These are phyloP conservation scores for Berghia stephanieae DNA, from an alignment of 1,140 invertebrate genomes.

Conservation along the genomic window DNA sequence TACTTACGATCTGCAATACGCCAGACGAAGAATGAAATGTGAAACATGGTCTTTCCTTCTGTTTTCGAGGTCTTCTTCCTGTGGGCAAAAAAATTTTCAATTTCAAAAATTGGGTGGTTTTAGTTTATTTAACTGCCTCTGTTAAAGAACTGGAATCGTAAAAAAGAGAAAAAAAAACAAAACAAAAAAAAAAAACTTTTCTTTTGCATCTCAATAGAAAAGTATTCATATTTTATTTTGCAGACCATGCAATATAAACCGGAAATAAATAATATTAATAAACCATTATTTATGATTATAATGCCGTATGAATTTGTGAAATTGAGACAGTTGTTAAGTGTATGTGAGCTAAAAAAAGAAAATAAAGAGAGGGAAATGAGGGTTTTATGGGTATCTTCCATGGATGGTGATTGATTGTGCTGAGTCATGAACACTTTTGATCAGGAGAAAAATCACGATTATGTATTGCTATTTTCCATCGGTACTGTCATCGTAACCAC, in stretches of 20 bases:
- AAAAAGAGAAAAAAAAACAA: neutral
- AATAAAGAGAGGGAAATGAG: too few relatives aligned
- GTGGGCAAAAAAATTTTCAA: conserved; percentile 23
- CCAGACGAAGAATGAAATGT: conserved; percentile 91
- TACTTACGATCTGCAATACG: conserved; percentile 78
- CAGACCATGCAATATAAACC: neutral
- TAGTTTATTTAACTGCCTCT: neutral
- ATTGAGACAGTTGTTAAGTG: too few relatives aligned
- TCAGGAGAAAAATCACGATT: too few relatives aligned
- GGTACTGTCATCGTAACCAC: too few relatives aligned
- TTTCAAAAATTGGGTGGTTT: neutral
- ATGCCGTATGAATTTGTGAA: too few relatives aligned
- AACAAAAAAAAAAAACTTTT: neutral
- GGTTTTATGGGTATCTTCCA: too few relatives aligned
- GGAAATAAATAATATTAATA: neutral
- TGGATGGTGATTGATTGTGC: too few relatives aligned
- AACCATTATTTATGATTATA: too few relatives aligned
- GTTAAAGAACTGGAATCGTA: neutral
- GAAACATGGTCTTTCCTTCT: conserved; percentile 87
- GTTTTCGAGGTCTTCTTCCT: conserved; percentile 64
- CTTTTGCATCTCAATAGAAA: neutral
- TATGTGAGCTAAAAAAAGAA: too few relatives aligned
- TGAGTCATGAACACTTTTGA: too few relatives aligned
- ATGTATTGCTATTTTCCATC: too few relatives aligned
- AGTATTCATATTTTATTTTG: neutral